Conservation (phyloP, 2,797 vertebrate species). For the Trematomus bernacchii region DNA sequence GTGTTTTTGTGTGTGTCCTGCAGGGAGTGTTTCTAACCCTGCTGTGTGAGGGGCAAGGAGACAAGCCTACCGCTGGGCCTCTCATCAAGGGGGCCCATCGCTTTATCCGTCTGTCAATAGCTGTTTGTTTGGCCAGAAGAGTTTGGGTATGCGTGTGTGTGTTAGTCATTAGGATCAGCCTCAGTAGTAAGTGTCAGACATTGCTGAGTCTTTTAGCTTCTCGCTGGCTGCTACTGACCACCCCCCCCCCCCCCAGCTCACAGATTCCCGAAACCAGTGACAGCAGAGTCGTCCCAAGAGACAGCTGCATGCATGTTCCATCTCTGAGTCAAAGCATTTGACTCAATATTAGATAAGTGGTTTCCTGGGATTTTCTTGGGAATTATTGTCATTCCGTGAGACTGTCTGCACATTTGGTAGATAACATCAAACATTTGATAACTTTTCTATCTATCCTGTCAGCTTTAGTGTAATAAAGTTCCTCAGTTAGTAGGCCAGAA, state of each 20-base stretch:
- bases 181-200: conserved; percentile 42
- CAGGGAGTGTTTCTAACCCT: conserved; percentile 55
- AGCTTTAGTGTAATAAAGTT: conserved; percentile 42
- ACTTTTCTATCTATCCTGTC: conserved; percentile 34
- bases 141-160: conserved; percentile 34
- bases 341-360: conserved; percentile 30
- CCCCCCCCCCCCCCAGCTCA: too few species aligned
- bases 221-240: conserved; percentile 17
- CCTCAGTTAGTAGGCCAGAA: conserved; percentile 50
- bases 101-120: conserved; percentile 61
- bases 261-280: conserved; percentile 43
- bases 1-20: conserved; percentile 33
- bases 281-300: conserved; percentile 34
- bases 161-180: conserved; percentile 51
- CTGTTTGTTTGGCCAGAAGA: conserved; percentile 61
- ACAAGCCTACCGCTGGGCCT: conserved; percentile 49
- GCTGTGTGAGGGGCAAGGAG: conserved; percentile 49
- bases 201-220: conserved; percentile 32
- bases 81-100: conserved; percentile 34
- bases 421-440: conserved; percentile 44
- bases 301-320: conserved; percentile 50
- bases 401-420: conserved; percentile 8
- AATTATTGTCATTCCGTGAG: neutral
- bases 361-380: conserved; percentile 8
- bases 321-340: conserved; percentile 28